These are phyloP conservation scores for Drosophila mimetica DNA, from an alignment of 2,888 invertebrate genomes.

Conservation along the genomic window DNA sequence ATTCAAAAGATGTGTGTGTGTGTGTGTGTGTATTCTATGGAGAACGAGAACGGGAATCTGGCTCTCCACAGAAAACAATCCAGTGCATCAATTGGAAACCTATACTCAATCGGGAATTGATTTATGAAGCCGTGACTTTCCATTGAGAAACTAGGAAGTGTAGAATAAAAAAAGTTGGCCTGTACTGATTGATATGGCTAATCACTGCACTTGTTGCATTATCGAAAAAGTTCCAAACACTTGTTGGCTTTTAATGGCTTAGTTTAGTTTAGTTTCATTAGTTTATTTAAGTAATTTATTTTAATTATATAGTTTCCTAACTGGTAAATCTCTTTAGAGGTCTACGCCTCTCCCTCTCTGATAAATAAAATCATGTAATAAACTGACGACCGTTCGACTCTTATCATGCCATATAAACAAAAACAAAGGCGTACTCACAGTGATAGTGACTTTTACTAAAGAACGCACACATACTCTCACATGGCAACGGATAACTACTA, in stretches of 20 bases:
- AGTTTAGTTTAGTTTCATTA: not conserved
- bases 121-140: slow-evolving; percentile 6
- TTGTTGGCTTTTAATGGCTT: slow-evolving; percentile 11
- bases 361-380: slow-evolving; percentile 44
- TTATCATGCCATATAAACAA: slow-evolving; percentile 36
- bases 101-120: slow-evolving; percentile 22
- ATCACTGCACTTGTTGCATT: slow-evolving; percentile 5
- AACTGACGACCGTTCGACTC: slow-evolving; percentile 32
- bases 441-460: slow-evolving; percentile 45
- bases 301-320: not conserved
- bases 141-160: not conserved
- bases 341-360: not conserved
- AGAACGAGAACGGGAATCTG: slow-evolving; percentile 15
- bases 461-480: slow-evolving; percentile 9
- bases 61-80: slow-evolving; percentile 4
- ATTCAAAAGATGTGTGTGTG: slow-evolving; percentile 4
- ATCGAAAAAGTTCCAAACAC: slow-evolving; percentile 16
- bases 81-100: slow-evolving; percentile 31
- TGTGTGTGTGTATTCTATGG: not conserved
- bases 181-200: slow-evolving; percentile 6
- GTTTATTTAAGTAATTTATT: no score
- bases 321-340: not conserved
- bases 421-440: slow-evolving; percentile 21
- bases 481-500: slow-evolving; percentile 9
- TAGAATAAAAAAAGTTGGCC: not conserved